These are phyloP conservation scores for Tangara arthus DNA, from an alignment of 2,797 vertebrate species.

Conservation along the genomic window DNA sequence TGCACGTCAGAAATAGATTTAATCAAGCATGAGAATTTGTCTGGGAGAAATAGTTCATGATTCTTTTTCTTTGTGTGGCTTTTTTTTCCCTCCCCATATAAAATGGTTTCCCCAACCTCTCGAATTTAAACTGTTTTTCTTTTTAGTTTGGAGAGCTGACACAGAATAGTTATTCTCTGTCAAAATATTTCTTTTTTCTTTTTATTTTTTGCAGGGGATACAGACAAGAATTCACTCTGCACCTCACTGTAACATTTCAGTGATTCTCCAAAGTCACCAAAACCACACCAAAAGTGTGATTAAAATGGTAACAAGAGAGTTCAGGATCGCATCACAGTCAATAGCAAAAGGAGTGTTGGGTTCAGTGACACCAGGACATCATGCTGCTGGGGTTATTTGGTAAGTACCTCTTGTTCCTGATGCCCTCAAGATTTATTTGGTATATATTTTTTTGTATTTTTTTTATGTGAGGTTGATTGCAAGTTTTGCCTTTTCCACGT, in stretches of 20 bases:
- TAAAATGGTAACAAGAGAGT: background rate
- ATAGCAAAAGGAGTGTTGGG: background rate
- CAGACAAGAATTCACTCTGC: background rate
- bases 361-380: background rate
- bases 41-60: background rate
- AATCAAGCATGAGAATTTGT: constrained; percentile 15
- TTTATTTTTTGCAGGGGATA: background rate
- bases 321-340: background rate
- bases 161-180: background rate
- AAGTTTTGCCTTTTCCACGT: background rate
- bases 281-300: background rate
- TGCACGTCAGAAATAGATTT: background rate
- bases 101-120: background rate
- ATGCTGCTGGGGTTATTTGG: background rate
- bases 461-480: background rate
- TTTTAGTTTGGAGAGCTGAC: background rate
- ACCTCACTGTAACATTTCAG: background rate
- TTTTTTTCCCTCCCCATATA: background rate
- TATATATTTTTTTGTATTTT: background rate
- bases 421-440: background rate
- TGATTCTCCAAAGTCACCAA: background rate
- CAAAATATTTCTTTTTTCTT: background rate
- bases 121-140: background rate
- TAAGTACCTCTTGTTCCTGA: background rate
- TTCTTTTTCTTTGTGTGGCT: background rate